Evolutionary conservation across 2,113 vertebrate species (phyloP).

Genomic region (Spea multiplicata): DNA sequence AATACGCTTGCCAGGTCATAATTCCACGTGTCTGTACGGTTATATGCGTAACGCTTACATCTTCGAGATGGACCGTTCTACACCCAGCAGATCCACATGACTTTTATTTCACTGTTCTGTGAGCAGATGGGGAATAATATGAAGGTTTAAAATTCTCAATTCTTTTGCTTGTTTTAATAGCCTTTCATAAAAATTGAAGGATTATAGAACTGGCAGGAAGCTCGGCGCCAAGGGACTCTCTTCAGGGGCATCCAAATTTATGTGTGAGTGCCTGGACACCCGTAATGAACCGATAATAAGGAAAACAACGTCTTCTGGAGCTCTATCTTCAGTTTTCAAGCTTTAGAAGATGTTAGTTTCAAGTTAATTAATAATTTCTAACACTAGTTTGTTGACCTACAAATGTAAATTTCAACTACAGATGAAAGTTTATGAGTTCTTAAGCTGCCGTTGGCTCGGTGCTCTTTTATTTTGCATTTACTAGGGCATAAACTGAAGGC

Average conservation of each 20-base stretch:
- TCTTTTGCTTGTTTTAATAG: conserved; percentile 25
- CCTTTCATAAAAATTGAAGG: conserved; percentile 40
- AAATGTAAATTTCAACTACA: conserved; percentile 52
- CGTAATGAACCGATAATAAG: conserved; percentile 40
- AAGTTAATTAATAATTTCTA: conserved; percentile 53
- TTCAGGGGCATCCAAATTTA: conserved; percentile 40
- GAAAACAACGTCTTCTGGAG: conserved; percentile 41
- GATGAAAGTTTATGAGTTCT: conserved; percentile 48
- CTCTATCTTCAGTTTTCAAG: conserved; percentile 33
- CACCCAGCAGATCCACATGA: background rate
- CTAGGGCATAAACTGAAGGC: conserved; percentile 53
- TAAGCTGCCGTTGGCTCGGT: conserved; percentile 49
- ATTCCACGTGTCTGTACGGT: background rate
- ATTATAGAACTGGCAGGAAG: conserved; percentile 35
- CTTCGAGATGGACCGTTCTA: background rate
- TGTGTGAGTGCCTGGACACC: conserved; percentile 39
- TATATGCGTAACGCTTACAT: background rate
- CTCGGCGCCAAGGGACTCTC: conserved; percentile 29
- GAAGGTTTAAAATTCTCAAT: conserved; percentile 27
- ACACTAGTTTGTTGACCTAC: conserved; percentile 50
- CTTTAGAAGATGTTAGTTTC: conserved; percentile 33
- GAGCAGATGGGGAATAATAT: conserved; percentile 36
- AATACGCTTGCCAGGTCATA: background rate
- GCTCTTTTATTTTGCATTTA: conserved; percentile 45
- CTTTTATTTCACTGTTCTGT: conserved; percentile 22